Evolutionary conservation across 2,797 vertebrate genomes (phyloP).

Genomic region (Gallinago nigripennis): DNA sequence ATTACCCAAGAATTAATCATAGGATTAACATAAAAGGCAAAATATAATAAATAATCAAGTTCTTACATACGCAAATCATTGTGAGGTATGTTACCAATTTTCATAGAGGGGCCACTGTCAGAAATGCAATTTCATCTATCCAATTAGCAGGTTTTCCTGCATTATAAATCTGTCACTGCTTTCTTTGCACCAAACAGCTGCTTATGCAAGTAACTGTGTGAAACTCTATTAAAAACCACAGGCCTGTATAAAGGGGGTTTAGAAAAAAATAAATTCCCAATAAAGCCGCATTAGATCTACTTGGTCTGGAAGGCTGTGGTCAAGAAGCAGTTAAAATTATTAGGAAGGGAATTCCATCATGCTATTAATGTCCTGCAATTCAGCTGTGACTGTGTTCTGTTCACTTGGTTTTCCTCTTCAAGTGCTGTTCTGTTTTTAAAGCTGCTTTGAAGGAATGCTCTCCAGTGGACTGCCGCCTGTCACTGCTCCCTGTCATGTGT

Average conservation of each 20-base stretch:
- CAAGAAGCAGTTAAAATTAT: conserved; percentile 67
- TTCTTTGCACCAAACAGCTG: conserved; percentile 71
- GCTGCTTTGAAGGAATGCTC: conserved; percentile 83
- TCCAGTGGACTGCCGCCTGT: conserved; percentile 81
- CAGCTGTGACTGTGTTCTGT: conserved; percentile 62
- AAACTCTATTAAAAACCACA: conserved; percentile 72
- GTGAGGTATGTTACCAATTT: conserved; percentile 68
- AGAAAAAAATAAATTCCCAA: background rate
- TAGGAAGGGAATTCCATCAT: conserved; percentile 53
- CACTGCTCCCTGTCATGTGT: conserved; percentile 84
- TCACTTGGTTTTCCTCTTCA: conserved; percentile 60
- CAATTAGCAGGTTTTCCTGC: conserved; percentile 75
- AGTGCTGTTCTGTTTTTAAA: conserved; percentile 76
- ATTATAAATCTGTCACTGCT: conserved; percentile 74
- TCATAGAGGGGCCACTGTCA: conserved; percentile 70
- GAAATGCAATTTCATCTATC: conserved; percentile 71
- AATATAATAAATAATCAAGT: conserved; percentile 45
- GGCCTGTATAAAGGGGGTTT: conserved; percentile 32
- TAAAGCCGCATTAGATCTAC: background rate
- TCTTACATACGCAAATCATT: conserved; percentile 53
- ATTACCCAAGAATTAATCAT: conserved; percentile 66
- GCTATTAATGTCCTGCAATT: conserved; percentile 67
- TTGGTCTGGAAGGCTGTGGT: background rate
- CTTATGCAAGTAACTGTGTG: conserved; percentile 68
- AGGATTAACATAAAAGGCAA: conserved; percentile 45